Conservation (phyloP, 2,113 vertebrate genomes). For the Corythoichthys haematopterus region DNA sequence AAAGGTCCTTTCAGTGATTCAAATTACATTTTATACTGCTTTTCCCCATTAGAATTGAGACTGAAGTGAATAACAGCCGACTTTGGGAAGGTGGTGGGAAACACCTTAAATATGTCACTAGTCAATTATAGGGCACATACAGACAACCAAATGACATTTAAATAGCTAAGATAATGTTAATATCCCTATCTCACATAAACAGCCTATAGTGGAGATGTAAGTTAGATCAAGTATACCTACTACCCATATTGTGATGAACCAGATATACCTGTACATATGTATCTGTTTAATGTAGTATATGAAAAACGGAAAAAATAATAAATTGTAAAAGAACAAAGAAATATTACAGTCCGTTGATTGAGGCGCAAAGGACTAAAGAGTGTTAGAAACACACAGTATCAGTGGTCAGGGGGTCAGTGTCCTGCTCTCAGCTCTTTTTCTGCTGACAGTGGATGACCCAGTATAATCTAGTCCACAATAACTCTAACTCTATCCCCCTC, state of each 20-base stretch:
- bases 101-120: background rate
- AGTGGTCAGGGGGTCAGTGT: slow-evolving; percentile 52
- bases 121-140: background rate
- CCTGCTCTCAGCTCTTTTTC: slow-evolving; percentile 63
- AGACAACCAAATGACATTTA: background rate
- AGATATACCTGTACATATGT: background rate
- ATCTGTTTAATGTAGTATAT: too few species aligned
- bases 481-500: slow-evolving; percentile 43
- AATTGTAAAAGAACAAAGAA: slow-evolving; percentile 6
- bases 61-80: background rate
- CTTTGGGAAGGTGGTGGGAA: background rate
- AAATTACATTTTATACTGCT: background rate
- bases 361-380: slow-evolving; percentile 21
- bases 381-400: slow-evolving; percentile 1
- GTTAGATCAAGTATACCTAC: background rate
- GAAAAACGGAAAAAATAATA: background rate
- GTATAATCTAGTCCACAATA: slow-evolving; percentile 50
- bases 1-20: background rate
- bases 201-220: background rate
- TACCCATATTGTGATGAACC: background rate
- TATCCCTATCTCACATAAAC: background rate
- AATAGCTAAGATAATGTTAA: background rate
- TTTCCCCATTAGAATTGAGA: background rate
- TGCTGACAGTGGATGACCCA: slow-evolving; percentile 61
- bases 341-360: slow-evolving; percentile 9